Evolutionary conservation across 2,888 invertebrate genomes (phyloP).

Genomic region (Frankliniella fusca): DNA sequence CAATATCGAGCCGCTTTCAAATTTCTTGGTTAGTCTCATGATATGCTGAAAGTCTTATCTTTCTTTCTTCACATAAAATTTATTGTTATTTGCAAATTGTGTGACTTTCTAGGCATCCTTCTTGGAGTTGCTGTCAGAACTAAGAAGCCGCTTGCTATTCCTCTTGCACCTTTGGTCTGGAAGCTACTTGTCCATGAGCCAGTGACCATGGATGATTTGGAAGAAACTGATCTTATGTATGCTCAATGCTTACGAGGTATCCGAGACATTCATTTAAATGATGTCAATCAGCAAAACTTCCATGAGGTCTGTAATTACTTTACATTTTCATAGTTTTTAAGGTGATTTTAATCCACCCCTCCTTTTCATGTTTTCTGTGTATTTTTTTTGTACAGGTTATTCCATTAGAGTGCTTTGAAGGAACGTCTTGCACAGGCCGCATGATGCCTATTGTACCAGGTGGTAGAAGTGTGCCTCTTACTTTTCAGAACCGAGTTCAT

Average conservation of each 20-base stretch:
- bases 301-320: conserved; percentile 49
- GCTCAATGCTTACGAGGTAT: conserved; percentile 58
- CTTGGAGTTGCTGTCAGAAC: conserved; percentile 63
- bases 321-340: not conserved
- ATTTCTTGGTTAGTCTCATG: conserved; percentile 52
- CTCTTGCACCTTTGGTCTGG: conserved; percentile 60
- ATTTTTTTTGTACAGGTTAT: conserved; percentile 47
- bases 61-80: not conserved
- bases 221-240: conserved; percentile 58
- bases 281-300: conserved; percentile 57
- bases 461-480: conserved; percentile 56
- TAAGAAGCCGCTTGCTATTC: conserved; percentile 61
- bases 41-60: not conserved
- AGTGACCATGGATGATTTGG: conserved; percentile 57
- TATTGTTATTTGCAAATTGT: conserved; percentile 28
- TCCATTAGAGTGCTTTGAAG: conserved; percentile 60
- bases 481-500: conserved; percentile 56
- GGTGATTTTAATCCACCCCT: no score
- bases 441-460: conserved; percentile 60
- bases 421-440: conserved; percentile 57
- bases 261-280: conserved; percentile 56
- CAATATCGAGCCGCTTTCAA: conserved; percentile 58
- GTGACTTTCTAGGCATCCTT: conserved; percentile 50
- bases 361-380: not conserved
- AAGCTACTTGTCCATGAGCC: conserved; percentile 59